Conservation (phyloP, 2,113 vertebrate species). For the Hippoglossus stenolepis region DNA sequence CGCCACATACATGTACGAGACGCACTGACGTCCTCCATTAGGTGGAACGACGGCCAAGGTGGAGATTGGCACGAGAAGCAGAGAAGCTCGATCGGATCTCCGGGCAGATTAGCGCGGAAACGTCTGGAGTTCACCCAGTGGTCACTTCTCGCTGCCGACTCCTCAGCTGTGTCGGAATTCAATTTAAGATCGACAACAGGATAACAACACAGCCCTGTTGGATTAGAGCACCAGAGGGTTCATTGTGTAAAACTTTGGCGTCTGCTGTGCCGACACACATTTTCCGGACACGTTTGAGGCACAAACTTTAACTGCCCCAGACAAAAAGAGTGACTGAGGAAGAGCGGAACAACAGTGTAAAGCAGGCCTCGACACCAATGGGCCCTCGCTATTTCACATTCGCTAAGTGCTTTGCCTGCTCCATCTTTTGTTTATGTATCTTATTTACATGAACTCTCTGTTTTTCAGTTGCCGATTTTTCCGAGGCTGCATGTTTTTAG, state of each 20-base stretch:
- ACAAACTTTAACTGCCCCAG: constrained; percentile 10
- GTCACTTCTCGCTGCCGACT: constrained; percentile 51
- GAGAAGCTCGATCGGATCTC: constrained; percentile 61
- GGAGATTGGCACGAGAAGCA: constrained; percentile 42
- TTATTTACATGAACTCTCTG: constrained; percentile 46
- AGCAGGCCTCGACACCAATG: too few relatives aligned
- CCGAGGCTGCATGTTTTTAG: constrained; percentile 36
- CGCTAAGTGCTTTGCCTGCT: constrained; percentile 11
- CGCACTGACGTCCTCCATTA: constrained; percentile 43
- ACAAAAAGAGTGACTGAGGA: too few relatives aligned
- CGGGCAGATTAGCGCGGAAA: constrained; percentile 66
- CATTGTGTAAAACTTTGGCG: constrained; percentile 26
- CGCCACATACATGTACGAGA: constrained; percentile 28
- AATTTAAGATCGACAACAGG: constrained; percentile 65
- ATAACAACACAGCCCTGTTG: constrained; percentile 54
- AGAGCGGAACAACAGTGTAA: too few relatives aligned
- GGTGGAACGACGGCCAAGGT: constrained; percentile 44
- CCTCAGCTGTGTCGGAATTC: constrained; percentile 65
- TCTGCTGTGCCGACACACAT: constrained; percentile 42
- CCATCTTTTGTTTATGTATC: constrained; percentile 51
- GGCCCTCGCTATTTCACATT: constrained; percentile 32
- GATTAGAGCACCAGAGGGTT: constrained; percentile 56
- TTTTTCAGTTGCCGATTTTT: constrained; percentile 22
- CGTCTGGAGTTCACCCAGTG: constrained; percentile 68
- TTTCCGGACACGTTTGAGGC: constrained; percentile 15